These are phyloP conservation scores for Perizoma flavofasciatum DNA, from an alignment of 2,888 invertebrate genomes.

Conservation along the genomic window DNA sequence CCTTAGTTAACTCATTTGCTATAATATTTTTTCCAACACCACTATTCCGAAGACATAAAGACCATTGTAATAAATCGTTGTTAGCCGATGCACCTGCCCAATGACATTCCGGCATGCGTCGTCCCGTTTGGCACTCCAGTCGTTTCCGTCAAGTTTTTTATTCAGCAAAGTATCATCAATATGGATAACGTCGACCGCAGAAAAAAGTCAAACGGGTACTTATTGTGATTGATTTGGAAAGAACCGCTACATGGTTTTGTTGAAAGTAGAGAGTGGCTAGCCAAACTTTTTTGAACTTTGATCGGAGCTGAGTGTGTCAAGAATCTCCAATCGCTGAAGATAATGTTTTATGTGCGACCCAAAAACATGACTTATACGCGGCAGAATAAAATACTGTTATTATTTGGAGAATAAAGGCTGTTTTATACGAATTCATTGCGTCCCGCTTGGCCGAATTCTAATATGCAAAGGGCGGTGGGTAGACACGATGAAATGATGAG, in stretches of 20 bases:
- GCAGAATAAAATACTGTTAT: slow-evolving; percentile 4
- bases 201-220: slow-evolving; percentile 34
- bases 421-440: slow-evolving; percentile 10
- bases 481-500: slow-evolving; percentile 2
- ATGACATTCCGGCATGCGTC: slow-evolving; percentile 66
- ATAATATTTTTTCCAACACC: slow-evolving; percentile 3
- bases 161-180: slow-evolving; percentile 55
- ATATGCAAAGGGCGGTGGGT: slow-evolving; percentile 18
- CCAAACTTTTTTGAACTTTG: slow-evolving; percentile 11
- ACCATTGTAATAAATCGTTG: slow-evolving; percentile 15
- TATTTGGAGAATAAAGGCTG: slow-evolving; percentile 8
- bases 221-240: slow-evolving; percentile 23
- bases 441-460: slow-evolving; percentile 27
- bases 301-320: slow-evolving; percentile 14
- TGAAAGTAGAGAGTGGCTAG: slow-evolving; percentile 5
- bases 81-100: slow-evolving; percentile 29
- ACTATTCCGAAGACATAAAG: slow-evolving; percentile 12
- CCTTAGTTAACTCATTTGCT: too few species aligned
- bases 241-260: slow-evolving; percentile 20
- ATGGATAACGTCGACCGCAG: slow-evolving; percentile 48
- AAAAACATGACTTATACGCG: background rate
- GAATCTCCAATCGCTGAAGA: slow-evolving; percentile 5
- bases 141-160: slow-evolving; percentile 58
- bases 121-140: slow-evolving; percentile 43
- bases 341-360: background rate